A percentile compares a stretch with the other conserved stretches of the same genome.
Evolutionary conservation across 2,888 invertebrate species (phyloP).

Genomic region (Ashinkailepas kermadecensis): DNA sequence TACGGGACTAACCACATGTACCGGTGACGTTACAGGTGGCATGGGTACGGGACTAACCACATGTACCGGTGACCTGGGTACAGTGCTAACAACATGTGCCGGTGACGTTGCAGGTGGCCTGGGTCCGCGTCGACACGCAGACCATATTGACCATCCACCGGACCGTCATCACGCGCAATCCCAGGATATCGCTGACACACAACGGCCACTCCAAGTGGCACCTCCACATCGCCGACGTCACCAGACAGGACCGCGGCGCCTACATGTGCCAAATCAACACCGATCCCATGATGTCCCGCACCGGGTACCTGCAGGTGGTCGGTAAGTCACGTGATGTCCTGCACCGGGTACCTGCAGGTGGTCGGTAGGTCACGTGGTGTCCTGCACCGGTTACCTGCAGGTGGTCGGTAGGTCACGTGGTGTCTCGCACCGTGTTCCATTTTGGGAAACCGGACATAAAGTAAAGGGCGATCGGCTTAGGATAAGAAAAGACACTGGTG

Average conservation of each 20-base stretch:
- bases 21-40: too few relatives aligned
- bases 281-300: slow-evolving; percentile 35
- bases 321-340: slow-evolving; percentile 36
- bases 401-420: slow-evolving; percentile 36
- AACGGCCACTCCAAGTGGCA: slow-evolving; percentile 53
- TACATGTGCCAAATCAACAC: slow-evolving; percentile 38
- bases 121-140: slow-evolving; percentile 88
- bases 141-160: slow-evolving; percentile 86
- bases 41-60: too few relatives aligned
- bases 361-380: slow-evolving; percentile 36
- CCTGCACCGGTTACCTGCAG: slow-evolving; percentile 34
- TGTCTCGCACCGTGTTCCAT: not conserved
- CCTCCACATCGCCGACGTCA: slow-evolving; percentile 82
- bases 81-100: too few relatives aligned
- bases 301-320: slow-evolving; percentile 35
- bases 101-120: slow-evolving; percentile 61
- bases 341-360: slow-evolving; percentile 35
- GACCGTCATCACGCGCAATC: slow-evolving; percentile 83
- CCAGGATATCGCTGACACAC: slow-evolving; percentile 63
- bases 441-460: too few relatives aligned
- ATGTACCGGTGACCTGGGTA: too few relatives aligned
- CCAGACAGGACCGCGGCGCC: slow-evolving; percentile 75
- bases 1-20: too few relatives aligned
- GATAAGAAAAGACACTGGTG: too few relatives aligned
- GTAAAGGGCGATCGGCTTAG: too few relatives aligned